Conservation (phyloP, 2,113 vertebrate genomes). For the Oenanthe melanoleuca region DNA sequence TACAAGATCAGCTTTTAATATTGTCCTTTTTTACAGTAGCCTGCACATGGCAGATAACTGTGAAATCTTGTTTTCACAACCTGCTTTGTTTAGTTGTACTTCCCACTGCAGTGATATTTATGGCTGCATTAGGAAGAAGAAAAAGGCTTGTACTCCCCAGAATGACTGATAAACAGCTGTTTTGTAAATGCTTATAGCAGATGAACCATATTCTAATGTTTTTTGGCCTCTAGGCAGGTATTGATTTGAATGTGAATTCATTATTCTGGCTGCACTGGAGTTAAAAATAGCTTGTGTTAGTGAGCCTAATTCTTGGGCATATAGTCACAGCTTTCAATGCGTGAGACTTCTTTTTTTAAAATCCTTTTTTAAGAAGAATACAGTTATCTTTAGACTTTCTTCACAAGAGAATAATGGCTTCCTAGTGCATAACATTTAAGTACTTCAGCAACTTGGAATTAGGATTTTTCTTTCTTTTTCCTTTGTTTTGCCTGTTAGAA, state of each 20-base stretch:
- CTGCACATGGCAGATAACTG: not conserved
- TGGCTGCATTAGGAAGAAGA: not conserved
- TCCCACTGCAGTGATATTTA: constrained; percentile 16
- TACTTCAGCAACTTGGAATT: not conserved
- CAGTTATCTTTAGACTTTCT: not conserved
- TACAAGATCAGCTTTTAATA: not conserved
- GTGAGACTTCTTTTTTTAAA: not conserved
- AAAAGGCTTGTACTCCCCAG: not conserved
- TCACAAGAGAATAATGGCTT: not conserved
- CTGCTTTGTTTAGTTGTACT: constrained; percentile 15
- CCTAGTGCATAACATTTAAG: not conserved
- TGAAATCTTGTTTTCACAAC: not conserved
- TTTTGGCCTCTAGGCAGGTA: constrained; percentile 40
- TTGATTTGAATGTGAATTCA: constrained; percentile 55
- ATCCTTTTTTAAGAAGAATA: not conserved
- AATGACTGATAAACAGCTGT: constrained; percentile 21
- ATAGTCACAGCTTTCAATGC: not conserved
- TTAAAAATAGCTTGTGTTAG: constrained; percentile 56
- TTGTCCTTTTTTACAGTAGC: not conserved
- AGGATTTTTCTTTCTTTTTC: not conserved
- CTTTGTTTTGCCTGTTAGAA: not conserved
- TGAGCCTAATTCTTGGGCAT: not conserved
- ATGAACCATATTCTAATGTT: constrained; percentile 24
- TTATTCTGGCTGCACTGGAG: constrained; percentile 27
- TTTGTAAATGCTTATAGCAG: not conserved